These are phyloP conservation scores for Hoplodrina blanda DNA, from an alignment of 2,888 invertebrate genomes.

Conservation along the genomic window DNA sequence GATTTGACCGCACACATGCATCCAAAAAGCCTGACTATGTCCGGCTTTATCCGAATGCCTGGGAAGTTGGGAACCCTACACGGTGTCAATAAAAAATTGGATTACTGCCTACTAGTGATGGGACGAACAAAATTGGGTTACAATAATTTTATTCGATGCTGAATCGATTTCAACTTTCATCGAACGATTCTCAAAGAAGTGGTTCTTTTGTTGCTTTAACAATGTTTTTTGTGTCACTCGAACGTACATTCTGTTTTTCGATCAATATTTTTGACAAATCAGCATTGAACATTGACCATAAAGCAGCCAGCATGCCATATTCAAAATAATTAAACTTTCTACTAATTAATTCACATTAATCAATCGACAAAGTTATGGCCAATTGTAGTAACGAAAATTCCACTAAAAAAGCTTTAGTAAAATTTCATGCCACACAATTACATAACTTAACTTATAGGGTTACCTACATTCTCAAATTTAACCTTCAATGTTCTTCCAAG, in stretches of 20 bases:
- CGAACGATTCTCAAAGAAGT: not conserved
- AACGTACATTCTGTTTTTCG: no score
- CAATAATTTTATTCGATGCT: conserved; percentile 6
- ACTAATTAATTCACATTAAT: not conserved
- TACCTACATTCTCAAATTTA: not conserved
- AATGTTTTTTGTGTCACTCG: no score
- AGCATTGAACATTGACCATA: no score
- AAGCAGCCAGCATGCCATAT: not conserved
- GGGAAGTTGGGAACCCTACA: no score
- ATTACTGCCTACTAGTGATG: conserved; percentile 19
- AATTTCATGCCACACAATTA: conserved; percentile 9
- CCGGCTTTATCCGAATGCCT: no score
- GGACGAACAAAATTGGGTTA: not conserved
- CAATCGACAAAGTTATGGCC: not conserved
- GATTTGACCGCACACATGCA: no score
- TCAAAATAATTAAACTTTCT: not conserved
- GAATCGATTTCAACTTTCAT: not conserved
- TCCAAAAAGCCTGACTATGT: no score
- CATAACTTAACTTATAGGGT: conserved; percentile 15
- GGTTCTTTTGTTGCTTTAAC: not conserved
- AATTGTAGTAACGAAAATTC: not conserved
- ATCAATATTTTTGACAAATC: no score
- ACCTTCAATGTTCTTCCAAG: conserved; percentile 38
- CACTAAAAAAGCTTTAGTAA: not conserved
- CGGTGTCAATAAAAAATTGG: conserved; percentile 16